Evolutionary conservation across 2,113 vertebrate species (phyloP), one percentile per base, ranked within the genome.

Genomic region (Tupaia tana): DNA sequence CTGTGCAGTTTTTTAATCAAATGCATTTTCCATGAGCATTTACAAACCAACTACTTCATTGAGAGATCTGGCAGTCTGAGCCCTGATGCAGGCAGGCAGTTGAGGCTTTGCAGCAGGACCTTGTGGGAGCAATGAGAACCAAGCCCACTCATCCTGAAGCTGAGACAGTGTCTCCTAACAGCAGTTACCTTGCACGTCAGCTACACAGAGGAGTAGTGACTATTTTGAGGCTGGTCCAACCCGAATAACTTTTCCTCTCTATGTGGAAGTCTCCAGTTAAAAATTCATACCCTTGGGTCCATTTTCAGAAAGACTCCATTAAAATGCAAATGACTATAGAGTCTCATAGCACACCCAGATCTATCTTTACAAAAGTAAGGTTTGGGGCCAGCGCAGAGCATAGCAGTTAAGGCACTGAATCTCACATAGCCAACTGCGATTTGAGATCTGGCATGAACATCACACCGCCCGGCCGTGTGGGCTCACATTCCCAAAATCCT

Each of bases 271-370:
- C 27, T 75, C 61, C 69, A 31, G 56, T 61, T 90, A 61, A 43
- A 90, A 31, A 81, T n/a, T 90, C 22, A 59, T 25, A 54, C 31
- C 67, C 64, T 79, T 22, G 64, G 66, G 52, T 16, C 52, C 34
- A 59, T 67, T 59, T 83, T 93, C 73, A 31, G 74, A 52, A 74
- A 85, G n/a, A 85, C 22, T 63, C 52, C 29, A n/a, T 93, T 90
- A 74, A 93, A 80, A 54, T 67, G 86, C 74, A 74, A n/a, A 80
- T 86, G 16, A 66, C 7, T 85, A 3, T 79, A 58, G 34, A 59
- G 9, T 59, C 31, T 11, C 14, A 80, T n/a, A 71, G 14, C 24
- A 10, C 13, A 56, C 64, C 16, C 10, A n/a, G 67, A 73, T 27
- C 1, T 1, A 18, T 13, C 74, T 80, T 86, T 74, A n/a, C 71